Base-by-base conservation (phyloP, 2,797 vertebrate genomes). In the Mormyrus hasselquistii region DNA sequence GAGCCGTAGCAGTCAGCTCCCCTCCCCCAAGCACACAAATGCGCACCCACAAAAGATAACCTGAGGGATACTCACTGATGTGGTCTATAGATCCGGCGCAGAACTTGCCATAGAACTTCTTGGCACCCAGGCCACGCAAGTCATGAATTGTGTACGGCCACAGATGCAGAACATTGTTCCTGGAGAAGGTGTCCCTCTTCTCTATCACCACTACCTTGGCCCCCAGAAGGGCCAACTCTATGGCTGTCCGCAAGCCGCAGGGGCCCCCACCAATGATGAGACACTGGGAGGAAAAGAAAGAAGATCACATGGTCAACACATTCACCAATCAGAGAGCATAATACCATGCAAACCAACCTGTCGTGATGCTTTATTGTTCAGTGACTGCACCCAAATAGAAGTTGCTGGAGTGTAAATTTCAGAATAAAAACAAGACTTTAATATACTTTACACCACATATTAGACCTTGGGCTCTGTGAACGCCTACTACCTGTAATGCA, bases 71-170 rank as follows among this genome's bases (percentile, higher is more conserved):
- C 98, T 98, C 93, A 99, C 99, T 99, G 93, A 99, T 99, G 90
- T 99, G 99, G 94, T 99, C 97, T 14, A 99, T 99, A 90, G 99
- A 96, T 52, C 99, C 99, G 0, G 97, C 99, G 29, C 99, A 99
- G 95, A 99, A 99, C 93, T 99, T 99, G 7, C 99, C 99, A 0
- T 97, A 98, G 92, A 99, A 99, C 91, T 99, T 99, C 95, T 99
- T 99, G 89, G 98, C 98, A 88, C 98, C 99, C 2, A 99, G 95
- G 65, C 96, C 96, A 14, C 98, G 96, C 38, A 99, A 97, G 92
- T 99, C 99, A 0, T 99, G 98, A 91, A 99, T 99, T 90, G 99
- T 99, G 91, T 96, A 99, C 0, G 99, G 98, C 99, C 99, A 99
- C 41, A 99, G 96, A 90, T 99, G 99, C 41, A 99, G 95, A 62